Conservation (phyloP, 2,113 vertebrate species). For the Psilopogon haemacephalus region DNA sequence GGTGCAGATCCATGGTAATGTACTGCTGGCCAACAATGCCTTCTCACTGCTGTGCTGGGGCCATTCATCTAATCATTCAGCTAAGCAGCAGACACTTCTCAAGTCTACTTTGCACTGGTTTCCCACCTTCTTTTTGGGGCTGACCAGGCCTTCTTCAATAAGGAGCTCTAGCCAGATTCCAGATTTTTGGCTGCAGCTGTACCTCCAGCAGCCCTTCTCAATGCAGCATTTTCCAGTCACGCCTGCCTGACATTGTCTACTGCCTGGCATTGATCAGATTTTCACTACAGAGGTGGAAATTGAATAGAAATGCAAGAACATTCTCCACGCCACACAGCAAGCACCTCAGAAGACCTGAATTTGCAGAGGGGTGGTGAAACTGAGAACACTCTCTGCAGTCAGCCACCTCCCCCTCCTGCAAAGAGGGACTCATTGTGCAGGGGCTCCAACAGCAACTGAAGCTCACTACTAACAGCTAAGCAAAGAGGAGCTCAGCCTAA, state of each 20-base stretch:
- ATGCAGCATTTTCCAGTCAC: background rate
- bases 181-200: background rate
- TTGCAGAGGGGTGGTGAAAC: background rate
- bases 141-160: background rate
- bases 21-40: rapidly evolving
- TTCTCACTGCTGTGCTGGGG: background rate
- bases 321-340: background rate
- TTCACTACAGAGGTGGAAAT: background rate
- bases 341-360: background rate
- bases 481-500: no score
- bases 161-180: background rate
- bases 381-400: background rate
- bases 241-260: background rate
- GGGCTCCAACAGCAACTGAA: no score
- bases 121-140: background rate
- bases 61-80: background rate
- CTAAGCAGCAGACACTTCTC: background rate
- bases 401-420: no score
- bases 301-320: background rate
- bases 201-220: background rate
- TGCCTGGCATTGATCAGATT: background rate
- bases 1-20: background rate
- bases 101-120: background rate
- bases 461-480: no score
- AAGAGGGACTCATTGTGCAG: no score